Percentiles rank a stretch among this genome's conserved stretches.
Evolutionary conservation across 2,888 invertebrate genomes (phyloP).

Genomic region (Drosophila fungiperda): DNA sequence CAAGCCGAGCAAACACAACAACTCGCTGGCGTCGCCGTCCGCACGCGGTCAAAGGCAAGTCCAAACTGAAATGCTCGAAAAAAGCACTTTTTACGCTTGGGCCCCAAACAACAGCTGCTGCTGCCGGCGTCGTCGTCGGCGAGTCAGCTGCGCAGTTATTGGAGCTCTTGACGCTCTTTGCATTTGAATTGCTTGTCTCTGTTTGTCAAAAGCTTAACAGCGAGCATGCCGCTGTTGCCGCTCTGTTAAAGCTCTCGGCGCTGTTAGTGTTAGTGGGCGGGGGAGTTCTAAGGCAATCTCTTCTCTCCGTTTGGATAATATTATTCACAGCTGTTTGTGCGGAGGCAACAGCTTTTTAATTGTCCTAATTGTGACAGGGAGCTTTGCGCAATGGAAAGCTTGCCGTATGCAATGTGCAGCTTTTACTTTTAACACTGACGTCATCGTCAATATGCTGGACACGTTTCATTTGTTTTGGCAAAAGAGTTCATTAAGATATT

Average conservation of each 20-base stretch:
- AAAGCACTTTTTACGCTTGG: slow-evolving; percentile 48
- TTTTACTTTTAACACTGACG: slow-evolving; percentile 37
- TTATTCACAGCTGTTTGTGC: slow-evolving; percentile 46
- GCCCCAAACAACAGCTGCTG: slow-evolving; percentile 49
- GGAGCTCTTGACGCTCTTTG: slow-evolving; percentile 53
- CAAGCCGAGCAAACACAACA: slow-evolving; percentile 61
- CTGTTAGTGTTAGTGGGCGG: slow-evolving; percentile 52
- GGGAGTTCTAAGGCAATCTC: slow-evolving; percentile 28
- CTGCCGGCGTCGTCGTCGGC: slow-evolving; percentile 23
- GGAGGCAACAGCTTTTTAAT: slow-evolving; percentile 35
- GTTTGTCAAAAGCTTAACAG: slow-evolving; percentile 55
- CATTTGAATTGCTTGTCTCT: slow-evolving; percentile 41
- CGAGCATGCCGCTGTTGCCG: slow-evolving; percentile 31
- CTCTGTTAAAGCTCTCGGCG: slow-evolving; percentile 54
- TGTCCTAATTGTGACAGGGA: slow-evolving; percentile 44
- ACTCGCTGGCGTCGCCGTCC: slow-evolving; percentile 67
- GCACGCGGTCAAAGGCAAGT: slow-evolving; percentile 75
- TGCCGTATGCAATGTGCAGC: slow-evolving; percentile 11
- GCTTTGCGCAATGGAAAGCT: slow-evolving; percentile 32
- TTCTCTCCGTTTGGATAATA: slow-evolving; percentile 16
- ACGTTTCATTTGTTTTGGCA: background rate
- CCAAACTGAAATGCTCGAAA: slow-evolving; percentile 74
- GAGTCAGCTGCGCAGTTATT: slow-evolving; percentile 46
- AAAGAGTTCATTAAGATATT: slow-evolving; percentile 41
- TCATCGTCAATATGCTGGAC: slow-evolving; percentile 34